Conservation (phyloP, 1,140 invertebrate genomes). For the Calycopis cecrops region DNA sequence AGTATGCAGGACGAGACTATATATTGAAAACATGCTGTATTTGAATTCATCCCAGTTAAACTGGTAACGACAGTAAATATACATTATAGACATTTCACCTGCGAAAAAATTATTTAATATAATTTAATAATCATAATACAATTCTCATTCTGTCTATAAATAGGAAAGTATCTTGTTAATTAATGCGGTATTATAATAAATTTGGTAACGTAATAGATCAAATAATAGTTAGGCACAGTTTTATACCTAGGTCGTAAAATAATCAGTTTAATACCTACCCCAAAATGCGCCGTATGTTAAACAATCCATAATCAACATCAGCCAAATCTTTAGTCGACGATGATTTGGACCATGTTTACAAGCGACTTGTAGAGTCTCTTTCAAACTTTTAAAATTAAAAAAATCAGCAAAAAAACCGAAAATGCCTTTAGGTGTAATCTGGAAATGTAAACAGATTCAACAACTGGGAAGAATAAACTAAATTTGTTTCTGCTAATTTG, state of each 20-base stretch:
- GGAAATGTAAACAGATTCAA: constrained; percentile 13
- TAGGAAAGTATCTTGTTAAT: no score
- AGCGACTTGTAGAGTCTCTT: constrained; percentile 66
- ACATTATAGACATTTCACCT: constrained; percentile 18
- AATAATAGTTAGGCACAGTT: no score
- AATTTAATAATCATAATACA: no score
- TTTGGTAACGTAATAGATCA: no score
- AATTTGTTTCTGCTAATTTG: no score
- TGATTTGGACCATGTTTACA: constrained; percentile 68
- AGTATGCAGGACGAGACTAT: background rate
- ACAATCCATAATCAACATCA: constrained; percentile 63
- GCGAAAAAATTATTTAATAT: background rate
- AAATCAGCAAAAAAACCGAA: constrained; percentile 54
- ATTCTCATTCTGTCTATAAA: no score
- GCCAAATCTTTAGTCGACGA: constrained; percentile 61
- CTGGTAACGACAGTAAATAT: constrained; percentile 31
- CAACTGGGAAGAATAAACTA: no score
- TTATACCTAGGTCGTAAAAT: no score
- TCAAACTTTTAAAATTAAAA: constrained; percentile 66
- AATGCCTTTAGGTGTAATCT: constrained; percentile 41
- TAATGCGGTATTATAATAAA: no score
- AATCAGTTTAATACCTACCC: constrained; percentile 42
- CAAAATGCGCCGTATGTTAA: constrained; percentile 67
- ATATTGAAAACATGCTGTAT: constrained; percentile 12
- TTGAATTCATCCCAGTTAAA: constrained; percentile 34